Evolutionary conservation across 2,888 invertebrate genomes (phyloP).

Genomic region (Netelia virgata): DNA sequence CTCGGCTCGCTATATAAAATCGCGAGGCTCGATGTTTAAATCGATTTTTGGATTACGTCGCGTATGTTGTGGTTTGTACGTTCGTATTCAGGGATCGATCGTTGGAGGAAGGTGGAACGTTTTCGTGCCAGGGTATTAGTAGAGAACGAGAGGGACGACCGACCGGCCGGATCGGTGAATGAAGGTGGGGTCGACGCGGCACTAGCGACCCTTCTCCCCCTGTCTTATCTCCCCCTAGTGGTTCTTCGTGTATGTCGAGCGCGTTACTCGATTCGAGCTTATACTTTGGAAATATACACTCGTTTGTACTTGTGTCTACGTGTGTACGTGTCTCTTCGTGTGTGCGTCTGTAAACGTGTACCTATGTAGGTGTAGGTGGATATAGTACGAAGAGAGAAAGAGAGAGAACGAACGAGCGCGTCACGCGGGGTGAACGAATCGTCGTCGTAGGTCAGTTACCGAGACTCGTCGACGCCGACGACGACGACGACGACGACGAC

Average conservation of each 20-base stretch:
- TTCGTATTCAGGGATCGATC: background rate
- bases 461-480: constrained; percentile 65
- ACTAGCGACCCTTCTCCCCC: background rate
- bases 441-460: constrained; percentile 75
- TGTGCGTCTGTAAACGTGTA: background rate
- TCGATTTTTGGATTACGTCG: constrained; percentile 13
- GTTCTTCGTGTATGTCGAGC: constrained; percentile 4
- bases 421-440: constrained; percentile 72
- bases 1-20: too few species aligned
- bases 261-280: constrained; percentile 13
- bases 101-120: background rate
- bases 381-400: constrained; percentile 15
- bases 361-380: background rate
- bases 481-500: constrained; percentile 15
- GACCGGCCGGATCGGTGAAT: constrained; percentile 38
- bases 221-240: constrained; percentile 41
- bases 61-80: background rate
- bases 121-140: background rate
- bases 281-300: constrained; percentile 32
- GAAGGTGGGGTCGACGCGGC: constrained; percentile 28
- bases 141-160: background rate
- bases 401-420: constrained; percentile 32
- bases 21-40: background rate
- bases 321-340: background rate
- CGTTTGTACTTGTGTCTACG: constrained; percentile 11